These are phyloP conservation scores for Lagodon rhomboides DNA, from an alignment of 2,797 vertebrate species.

Conservation along the genomic window DNA sequence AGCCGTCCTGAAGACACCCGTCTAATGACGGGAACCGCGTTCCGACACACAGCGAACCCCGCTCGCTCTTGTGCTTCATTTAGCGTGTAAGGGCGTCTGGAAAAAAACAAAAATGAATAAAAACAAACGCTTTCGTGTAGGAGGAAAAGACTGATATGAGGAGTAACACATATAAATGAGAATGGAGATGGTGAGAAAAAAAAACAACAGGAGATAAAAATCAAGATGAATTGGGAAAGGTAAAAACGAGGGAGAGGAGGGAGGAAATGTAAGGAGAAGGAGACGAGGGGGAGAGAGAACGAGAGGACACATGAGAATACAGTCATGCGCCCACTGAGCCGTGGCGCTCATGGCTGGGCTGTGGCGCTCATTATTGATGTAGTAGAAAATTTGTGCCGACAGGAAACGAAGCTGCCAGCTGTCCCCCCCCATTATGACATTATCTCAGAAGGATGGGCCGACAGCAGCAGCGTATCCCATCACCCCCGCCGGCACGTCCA, in stretches of 20 bases:
- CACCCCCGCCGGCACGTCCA: conserved; percentile 62
- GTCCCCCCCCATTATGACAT: conserved; percentile 80
- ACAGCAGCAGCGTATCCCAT: conserved; percentile 61
- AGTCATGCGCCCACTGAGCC: conserved; percentile 72
- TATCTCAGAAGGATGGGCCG: conserved; percentile 75
- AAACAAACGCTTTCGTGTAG: conserved; percentile 30
- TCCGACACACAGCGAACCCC: conserved; percentile 13
- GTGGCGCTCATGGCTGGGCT: conserved; percentile 71
- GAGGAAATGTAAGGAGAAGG: conserved; percentile 3
- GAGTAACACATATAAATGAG: conserved; percentile 24
- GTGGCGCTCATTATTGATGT: conserved; percentile 83
- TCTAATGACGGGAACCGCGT: conserved; percentile 5
- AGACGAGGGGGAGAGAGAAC: conserved; percentile 25
- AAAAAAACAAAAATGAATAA: conserved; percentile 19
- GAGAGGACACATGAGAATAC: conserved; percentile 70
- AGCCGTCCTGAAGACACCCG: neutral
- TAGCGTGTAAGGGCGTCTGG: conserved; percentile 38
- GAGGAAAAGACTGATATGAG: conserved; percentile 31
- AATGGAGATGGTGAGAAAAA: conserved; percentile 6
- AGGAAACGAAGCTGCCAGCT: conserved; percentile 84
- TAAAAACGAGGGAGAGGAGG: conserved; percentile 11
- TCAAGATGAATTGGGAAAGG: conserved; percentile 52
- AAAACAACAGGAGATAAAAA: conserved; percentile 32
- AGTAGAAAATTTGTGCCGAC: conserved; percentile 82
- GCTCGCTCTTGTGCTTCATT: conserved; percentile 49